phyloP scores from a whole-genome alignment of 2,113 vertebrate genomes.

The Mirza zaza region DNA sequence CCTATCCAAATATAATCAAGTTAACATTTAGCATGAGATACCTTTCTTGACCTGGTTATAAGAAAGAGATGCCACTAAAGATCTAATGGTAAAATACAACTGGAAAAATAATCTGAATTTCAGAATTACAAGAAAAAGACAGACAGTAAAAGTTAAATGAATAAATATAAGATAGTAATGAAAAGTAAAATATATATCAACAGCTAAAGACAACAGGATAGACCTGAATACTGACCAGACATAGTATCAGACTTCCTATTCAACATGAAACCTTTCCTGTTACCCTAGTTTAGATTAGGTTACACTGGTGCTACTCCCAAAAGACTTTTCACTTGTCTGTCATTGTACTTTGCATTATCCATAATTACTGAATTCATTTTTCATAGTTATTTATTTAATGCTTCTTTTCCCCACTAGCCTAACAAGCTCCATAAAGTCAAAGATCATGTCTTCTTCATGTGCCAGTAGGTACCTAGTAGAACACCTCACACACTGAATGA shows the following conservation, averaged over 20 bases:
- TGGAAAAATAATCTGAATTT: slow-evolving; percentile 14
- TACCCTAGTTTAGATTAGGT: background rate
- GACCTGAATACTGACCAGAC: background rate
- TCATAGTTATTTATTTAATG: background rate
- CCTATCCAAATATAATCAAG: background rate
- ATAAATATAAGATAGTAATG: background rate
- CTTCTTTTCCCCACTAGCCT: background rate
- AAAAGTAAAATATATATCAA: background rate
- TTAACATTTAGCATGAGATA: background rate
- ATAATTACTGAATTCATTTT: background rate
- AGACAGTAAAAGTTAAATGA: background rate
- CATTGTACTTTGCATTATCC: background rate
- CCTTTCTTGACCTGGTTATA: background rate
- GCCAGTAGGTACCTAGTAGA: background rate
- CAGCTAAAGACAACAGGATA: background rate
- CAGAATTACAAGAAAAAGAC: background rate
- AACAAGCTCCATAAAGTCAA: background rate
- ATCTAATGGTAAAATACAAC: background rate
- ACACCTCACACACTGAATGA: background rate
- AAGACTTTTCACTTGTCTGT: background rate
- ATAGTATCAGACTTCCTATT: background rate
- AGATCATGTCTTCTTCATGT: background rate
- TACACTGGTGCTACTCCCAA: background rate
- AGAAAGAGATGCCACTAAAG: background rate
- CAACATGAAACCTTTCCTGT: background rate